Conservation (phyloP, 92 coral and sea anemone species). For the Nematostella vectensis region DNA sequence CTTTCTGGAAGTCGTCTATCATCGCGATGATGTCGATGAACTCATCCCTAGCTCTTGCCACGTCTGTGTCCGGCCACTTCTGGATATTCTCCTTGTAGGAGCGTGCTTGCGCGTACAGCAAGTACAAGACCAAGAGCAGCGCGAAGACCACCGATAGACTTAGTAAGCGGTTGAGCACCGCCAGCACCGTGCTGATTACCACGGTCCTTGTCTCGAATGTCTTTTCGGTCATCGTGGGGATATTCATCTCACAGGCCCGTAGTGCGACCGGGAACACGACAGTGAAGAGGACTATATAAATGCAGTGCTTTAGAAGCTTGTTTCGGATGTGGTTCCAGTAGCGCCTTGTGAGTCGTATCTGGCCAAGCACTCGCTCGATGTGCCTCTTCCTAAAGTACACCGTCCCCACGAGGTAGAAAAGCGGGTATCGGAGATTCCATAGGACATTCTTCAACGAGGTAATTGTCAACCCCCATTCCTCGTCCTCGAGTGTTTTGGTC, state of each 20-base stretch:
- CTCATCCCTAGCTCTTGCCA: constrained; percentile 32
- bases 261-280: constrained; percentile 27
- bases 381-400: constrained; percentile 43
- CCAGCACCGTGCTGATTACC: constrained; percentile 6
- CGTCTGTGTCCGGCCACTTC: constrained; percentile 22
- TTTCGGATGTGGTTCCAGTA: constrained; percentile 31
- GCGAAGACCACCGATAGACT: constrained; percentile 41
- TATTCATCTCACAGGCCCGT: constrained; percentile 16
- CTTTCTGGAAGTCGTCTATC: constrained; percentile 32
- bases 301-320: constrained; percentile 5
- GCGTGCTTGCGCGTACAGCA: constrained; percentile 37
- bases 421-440: constrained; percentile 43
- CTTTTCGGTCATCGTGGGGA: constrained; percentile 7
- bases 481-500: constrained; percentile 35
- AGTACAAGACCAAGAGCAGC: constrained; percentile 31
- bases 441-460: constrained; percentile 39
- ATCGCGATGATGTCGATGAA: constrained; percentile 29
- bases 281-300: constrained; percentile 11
- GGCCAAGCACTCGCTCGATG: constrained; percentile 32
- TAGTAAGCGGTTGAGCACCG: constrained; percentile 18
- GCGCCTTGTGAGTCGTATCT: constrained; percentile 29
- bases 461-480: constrained; percentile 36
- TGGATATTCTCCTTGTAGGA: constrained; percentile 34
- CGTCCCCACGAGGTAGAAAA: constrained; percentile 33
- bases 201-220: constrained; percentile 12